Evolutionary conservation across 2,888 invertebrate genomes (phyloP).

Genomic region (Pyrrhia umbra): DNA sequence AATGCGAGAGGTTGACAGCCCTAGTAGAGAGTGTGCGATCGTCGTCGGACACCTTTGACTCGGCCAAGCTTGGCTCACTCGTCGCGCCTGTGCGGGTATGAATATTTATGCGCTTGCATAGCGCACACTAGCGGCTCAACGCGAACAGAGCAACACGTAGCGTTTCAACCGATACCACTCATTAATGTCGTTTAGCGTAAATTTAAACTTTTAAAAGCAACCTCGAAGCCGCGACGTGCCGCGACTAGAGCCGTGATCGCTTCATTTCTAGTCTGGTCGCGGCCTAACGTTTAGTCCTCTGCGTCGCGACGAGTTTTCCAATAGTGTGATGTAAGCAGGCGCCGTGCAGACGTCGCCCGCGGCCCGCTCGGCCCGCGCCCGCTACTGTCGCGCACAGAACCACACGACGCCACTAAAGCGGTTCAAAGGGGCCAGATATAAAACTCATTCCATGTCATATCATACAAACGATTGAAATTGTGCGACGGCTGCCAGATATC

Average conservation of each 20-base stretch:
- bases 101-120: slow-evolving; percentile 82
- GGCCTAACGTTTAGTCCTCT: slow-evolving; percentile 75
- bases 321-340: slow-evolving; percentile 86
- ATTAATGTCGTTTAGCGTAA: slow-evolving; percentile 85
- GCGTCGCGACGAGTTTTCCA: slow-evolving; percentile 83
- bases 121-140: slow-evolving; percentile 64
- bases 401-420: slow-evolving; percentile 59
- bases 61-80: slow-evolving; percentile 70
- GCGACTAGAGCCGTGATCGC: slow-evolving; percentile 70
- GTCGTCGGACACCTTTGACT: slow-evolving; percentile 81
- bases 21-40: slow-evolving; percentile 66
- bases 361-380: slow-evolving; percentile 68
- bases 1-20: slow-evolving; percentile 62
- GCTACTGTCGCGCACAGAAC: slow-evolving; percentile 64
- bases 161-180: slow-evolving; percentile 76
- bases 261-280: slow-evolving; percentile 80
- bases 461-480: slow-evolving; percentile 57
- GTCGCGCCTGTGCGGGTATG: slow-evolving; percentile 76
- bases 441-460: slow-evolving; percentile 65
- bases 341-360: slow-evolving; percentile 76
- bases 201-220: slow-evolving; percentile 85
- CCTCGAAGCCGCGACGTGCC: slow-evolving; percentile 79
- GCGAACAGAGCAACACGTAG: slow-evolving; percentile 70
- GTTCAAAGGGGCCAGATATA: slow-evolving; percentile 63
- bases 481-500: slow-evolving; percentile 61